Evolutionary conservation across 2,113 vertebrate genomes (phyloP).

Genomic region (Dissostichus mawsoni): DNA sequence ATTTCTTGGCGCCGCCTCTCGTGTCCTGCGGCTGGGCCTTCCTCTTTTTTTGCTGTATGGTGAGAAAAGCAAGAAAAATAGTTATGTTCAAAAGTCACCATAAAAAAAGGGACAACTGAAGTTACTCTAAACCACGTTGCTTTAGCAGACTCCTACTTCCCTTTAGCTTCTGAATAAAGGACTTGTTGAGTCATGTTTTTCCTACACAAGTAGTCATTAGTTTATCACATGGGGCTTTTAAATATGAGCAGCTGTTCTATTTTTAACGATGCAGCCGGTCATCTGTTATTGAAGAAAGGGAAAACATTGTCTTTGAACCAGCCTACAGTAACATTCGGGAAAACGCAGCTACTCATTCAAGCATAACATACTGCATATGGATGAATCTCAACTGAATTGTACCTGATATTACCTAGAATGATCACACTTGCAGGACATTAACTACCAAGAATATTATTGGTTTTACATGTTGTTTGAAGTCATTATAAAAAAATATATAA

Average conservation of each 20-base stretch:
- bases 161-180: not conserved
- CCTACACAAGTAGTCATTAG: not conserved
- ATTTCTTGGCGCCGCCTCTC: conserved; percentile 90
- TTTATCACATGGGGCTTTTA: not conserved
- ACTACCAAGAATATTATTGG: too few relatives aligned
- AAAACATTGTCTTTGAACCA: too few relatives aligned
- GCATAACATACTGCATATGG: too few relatives aligned
- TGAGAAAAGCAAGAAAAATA: not conserved
- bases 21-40: conserved; percentile 93
- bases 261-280: not conserved
- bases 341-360: too few relatives aligned
- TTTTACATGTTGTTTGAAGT: too few relatives aligned
- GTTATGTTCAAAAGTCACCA: conserved; percentile 8
- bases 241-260: not conserved
- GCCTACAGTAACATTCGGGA: too few relatives aligned
- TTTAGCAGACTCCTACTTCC: not conserved
- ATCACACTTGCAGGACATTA: too few relatives aligned
- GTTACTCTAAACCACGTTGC: not conserved
- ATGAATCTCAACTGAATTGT: too few relatives aligned
- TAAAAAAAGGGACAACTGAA: not conserved
- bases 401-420: too few relatives aligned
- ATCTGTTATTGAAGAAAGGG: not conserved
- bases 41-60: conserved; percentile 91
- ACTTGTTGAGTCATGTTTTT: not conserved
- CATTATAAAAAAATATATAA: too few relatives aligned